Evolutionary conservation across 1,140 invertebrate genomes (phyloP), one percentile per base, ranked within the genome.

Genomic region (Galleria mellonella): DNA sequence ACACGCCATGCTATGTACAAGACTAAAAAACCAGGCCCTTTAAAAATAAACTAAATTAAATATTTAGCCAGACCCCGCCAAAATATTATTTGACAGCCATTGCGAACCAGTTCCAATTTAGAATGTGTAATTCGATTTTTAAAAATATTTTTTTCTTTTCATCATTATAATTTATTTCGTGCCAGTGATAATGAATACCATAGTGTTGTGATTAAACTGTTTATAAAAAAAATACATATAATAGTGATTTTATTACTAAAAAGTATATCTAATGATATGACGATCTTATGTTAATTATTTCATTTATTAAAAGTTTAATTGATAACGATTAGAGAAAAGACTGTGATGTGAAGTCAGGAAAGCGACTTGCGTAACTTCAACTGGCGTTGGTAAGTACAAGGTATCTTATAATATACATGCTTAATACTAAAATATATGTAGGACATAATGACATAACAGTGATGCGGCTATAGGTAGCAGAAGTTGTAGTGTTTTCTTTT

Each of bases 351-450:
- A 47, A 43, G 35, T 42, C 35, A 17, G 43, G 32, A 10, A 9
- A 32, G 9, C 37, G 32, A 43, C 50, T 52, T 52, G 50, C 50
- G 50, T 52, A 52, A 52, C 48, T 40, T 39, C 48, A 10, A 32
- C 42, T 33, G 28, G 42, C 31, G 32, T 51, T 40, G 48, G 48
- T 51, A 31, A 51, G 48, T 51, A 44, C 10, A 13, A 27, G 12
- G 9, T 32, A 6, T 12, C 7, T 33, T 11, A 13, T 42, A 33
- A 14, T 35, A 40, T n/a, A 40, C 28, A 40, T 30, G 8, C 11
- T 35, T 35, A 4, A 35, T 10, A 11, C n/a, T 11, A 1, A 32
- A n/a, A 32, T 32, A 32, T 12, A 11, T n/a, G 9, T 11, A 2
- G 2, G 30, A n/a, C 2, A 8, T 8, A 32, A 32, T 32, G 31